Evolutionary conservation across 2,888 invertebrate species (phyloP).

Genomic region (Alloscopus bannaensis): DNA sequence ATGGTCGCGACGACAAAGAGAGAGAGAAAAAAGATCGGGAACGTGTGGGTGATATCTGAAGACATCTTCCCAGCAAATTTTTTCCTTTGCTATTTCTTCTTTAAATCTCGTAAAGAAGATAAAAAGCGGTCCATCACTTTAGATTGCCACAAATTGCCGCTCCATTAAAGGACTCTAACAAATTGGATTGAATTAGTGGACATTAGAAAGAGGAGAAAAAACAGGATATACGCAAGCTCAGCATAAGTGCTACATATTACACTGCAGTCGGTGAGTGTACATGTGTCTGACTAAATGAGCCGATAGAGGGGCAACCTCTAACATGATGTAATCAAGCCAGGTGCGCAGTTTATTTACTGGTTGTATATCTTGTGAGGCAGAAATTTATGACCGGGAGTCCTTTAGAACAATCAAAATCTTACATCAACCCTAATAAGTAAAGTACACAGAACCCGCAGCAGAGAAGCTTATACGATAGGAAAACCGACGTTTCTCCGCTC

Average conservation of each 20-base stretch:
- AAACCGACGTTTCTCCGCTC: too few species aligned
- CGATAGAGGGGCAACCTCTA: background rate
- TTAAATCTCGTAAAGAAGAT: slow-evolving; percentile 11
- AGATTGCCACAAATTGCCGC: slow-evolving; percentile 59
- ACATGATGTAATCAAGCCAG: slow-evolving; percentile 43
- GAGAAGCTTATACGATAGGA: too few species aligned
- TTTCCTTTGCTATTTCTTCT: slow-evolving; percentile 15
- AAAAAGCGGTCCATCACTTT: slow-evolving; percentile 54
- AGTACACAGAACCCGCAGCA: slow-evolving; percentile 36
- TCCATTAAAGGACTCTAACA: slow-evolving; percentile 60
- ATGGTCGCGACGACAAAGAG: slow-evolving; percentile 11
- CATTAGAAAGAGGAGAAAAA: slow-evolving; percentile 27
- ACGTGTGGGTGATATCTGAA: slow-evolving; percentile 30
- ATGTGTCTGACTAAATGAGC: too few species aligned
- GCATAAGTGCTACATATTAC: too few species aligned
- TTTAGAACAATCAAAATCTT: slow-evolving; percentile 41
- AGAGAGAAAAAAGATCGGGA: background rate
- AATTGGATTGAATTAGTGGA: slow-evolving; percentile 57
- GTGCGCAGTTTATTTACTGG: slow-evolving; percentile 50
- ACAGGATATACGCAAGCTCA: too few species aligned
- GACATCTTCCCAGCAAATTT: slow-evolving; percentile 23
- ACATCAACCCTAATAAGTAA: slow-evolving; percentile 41
- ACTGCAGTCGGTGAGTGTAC: too few species aligned
- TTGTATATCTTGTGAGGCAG: slow-evolving; percentile 29
- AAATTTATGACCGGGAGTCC: slow-evolving; percentile 47